Base-by-base conservation (phyloP, 2,113 vertebrate species). In the Siniperca chuatsi region DNA sequence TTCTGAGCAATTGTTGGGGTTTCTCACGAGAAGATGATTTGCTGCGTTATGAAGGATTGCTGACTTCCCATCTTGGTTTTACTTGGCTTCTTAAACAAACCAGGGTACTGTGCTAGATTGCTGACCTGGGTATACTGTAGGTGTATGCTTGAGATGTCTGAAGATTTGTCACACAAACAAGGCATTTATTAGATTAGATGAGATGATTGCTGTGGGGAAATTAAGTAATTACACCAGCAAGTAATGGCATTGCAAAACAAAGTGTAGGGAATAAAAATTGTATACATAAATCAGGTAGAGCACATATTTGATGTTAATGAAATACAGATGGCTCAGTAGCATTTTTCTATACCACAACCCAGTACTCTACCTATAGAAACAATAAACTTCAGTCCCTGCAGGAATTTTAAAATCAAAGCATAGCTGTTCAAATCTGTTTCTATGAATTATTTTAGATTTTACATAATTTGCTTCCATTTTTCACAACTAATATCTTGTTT, bases 11-110 rank as follows among this genome's bases (percentile, higher is more conserved):
- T 52, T 67, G 50, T 76, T 71, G 25, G 16, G 12, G 29, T 78
- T 75, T 37, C 55, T 78, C 67, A 29, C 18, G 57, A 79, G 79
- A 83, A 48, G 52, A 75, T 69, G 64, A 86, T 84, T 75, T 67
- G 25, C 73, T 68, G 52, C 61, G 1, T 78, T 58, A 61, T 0
- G 13, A 46, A 54, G 46, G 37, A 62, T 58, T 80, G 58, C 66
- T 85, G 11, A 73, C 18, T 55, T 67, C 33, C 8, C 25, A 21
- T 50, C 15, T 18, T 68, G 37, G 13, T 75, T 76, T 85, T 46
- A 61, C 48, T 55, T 55, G 66, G 46, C 33, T 79, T 69, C 55
- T 54, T 66, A 60, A 81, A 40, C 21, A 71, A 44, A 58, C 29
- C 9, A 54, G 4, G 1, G 1, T 57, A 11, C 44, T 35, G 4